phyloP scores from a whole-genome alignment of 2,888 invertebrate species.

The Dicyrtomina minuta region DNA sequence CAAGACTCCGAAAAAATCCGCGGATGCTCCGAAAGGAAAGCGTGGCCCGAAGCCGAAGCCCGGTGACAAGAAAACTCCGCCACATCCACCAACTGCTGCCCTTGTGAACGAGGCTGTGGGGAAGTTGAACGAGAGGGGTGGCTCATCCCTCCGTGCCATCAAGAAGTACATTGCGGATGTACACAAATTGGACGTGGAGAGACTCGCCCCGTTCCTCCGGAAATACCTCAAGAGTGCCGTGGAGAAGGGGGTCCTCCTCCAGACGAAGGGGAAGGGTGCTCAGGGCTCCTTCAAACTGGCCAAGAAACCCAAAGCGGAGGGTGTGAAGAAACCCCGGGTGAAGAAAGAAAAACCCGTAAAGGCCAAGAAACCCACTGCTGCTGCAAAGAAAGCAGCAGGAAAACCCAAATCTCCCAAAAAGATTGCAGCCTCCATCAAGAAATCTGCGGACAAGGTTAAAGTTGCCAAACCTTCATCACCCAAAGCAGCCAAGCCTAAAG shows the following conservation, averaged over 20 bases:
- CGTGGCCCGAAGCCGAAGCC: constrained; percentile 42
- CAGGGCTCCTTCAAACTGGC: constrained; percentile 48
- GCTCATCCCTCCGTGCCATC: constrained; percentile 64
- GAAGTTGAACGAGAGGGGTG: constrained; percentile 59
- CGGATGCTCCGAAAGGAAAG: constrained; percentile 53
- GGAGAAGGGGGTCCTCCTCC: constrained; percentile 56
- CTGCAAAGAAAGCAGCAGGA: constrained; percentile 29
- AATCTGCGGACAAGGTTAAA: constrained; percentile 26
- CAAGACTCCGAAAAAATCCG: constrained; percentile 10
- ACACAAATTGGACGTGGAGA: constrained; percentile 65
- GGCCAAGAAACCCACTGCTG: constrained; percentile 40
- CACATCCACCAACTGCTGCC: constrained; percentile 60
- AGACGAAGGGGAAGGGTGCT: constrained; percentile 48
- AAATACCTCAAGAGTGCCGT: constrained; percentile 64
- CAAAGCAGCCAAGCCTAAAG: constrained; percentile 32
- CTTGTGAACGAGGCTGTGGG: constrained; percentile 64
- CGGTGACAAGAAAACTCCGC: too few species aligned
- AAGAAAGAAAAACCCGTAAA: constrained; percentile 9
- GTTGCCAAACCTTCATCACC: constrained; percentile 28
- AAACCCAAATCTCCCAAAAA: constrained; percentile 30
- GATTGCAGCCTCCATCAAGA: constrained; percentile 28
- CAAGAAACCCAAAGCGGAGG: constrained; percentile 10
- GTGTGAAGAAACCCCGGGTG: too few species aligned
- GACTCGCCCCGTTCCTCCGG: constrained; percentile 63
- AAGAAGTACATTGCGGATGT: constrained; percentile 66